Evolutionary conservation across 1,140 invertebrate genomes (phyloP).

Genomic region (Thrips palmi): DNA sequence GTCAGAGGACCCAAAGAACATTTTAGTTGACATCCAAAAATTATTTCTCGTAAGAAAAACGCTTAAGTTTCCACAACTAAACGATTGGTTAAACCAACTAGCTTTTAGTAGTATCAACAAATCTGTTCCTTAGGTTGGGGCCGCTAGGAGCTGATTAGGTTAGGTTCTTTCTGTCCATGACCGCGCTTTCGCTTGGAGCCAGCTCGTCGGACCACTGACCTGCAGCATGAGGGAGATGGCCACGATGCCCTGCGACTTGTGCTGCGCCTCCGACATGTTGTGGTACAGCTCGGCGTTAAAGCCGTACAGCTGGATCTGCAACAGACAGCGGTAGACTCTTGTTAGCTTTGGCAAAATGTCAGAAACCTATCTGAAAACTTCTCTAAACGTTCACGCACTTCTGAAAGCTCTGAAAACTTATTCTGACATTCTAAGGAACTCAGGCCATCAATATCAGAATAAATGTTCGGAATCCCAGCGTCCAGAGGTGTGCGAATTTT

Average conservation of each 20-base stretch:
- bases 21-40: no score
- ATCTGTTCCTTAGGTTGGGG: no score
- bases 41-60: no score
- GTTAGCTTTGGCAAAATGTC: not conserved
- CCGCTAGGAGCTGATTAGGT: no score
- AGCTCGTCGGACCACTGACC: conserved; percentile 30
- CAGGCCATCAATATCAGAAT: not conserved
- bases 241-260: conserved; percentile 81
- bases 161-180: not conserved
- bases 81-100: no score
- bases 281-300: conserved; percentile 94
- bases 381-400: not conserved
- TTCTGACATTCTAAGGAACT: not conserved
- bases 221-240: conserved; percentile 87
- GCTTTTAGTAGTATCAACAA: no score
- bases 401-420: not conserved
- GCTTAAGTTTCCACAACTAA: no score
- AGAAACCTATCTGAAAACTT: no score
- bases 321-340: no score
- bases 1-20: no score
- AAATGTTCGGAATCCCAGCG: not conserved
- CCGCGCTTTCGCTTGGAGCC: not conserved
- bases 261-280: conserved; percentile 87
- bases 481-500: not conserved
- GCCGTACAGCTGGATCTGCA: conserved; percentile 85